phyloP scores from a whole-genome alignment of 2,113 vertebrate genomes.

The Puffinus mauretanicus region DNA sequence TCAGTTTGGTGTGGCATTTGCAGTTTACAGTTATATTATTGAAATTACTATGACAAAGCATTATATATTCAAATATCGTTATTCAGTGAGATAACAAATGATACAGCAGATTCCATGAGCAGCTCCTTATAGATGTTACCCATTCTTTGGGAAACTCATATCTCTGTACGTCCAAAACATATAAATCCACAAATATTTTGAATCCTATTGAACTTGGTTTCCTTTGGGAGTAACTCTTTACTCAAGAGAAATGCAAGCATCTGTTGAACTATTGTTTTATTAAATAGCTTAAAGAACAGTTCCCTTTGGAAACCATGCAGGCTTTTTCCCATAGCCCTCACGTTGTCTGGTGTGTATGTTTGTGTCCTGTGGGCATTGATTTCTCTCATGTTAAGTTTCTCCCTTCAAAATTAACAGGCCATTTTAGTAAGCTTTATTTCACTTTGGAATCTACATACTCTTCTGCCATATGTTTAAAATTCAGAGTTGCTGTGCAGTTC shows the following conservation, averaged over 20 bases:
- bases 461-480: background rate
- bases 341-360: background rate
- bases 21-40: background rate
- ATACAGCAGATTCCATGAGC: background rate
- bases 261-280: background rate
- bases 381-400: background rate
- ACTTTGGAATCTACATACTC: background rate
- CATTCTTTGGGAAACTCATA: background rate
- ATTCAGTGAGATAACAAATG: background rate
- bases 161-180: background rate
- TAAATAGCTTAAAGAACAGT: conserved; percentile 32
- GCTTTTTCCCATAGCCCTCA: background rate
- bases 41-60: background rate
- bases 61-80: background rate
- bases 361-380: background rate
- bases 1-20: background rate
- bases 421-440: background rate
- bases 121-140: background rate
- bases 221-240: background rate
- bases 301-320: background rate
- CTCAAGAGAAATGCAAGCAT: background rate
- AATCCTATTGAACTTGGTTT: background rate
- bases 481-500: background rate
- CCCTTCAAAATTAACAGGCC: background rate
- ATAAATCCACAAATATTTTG: background rate